Evolutionary conservation across 1,140 invertebrate species (phyloP).

Genomic region (Schlechtendalia chinensis): DNA sequence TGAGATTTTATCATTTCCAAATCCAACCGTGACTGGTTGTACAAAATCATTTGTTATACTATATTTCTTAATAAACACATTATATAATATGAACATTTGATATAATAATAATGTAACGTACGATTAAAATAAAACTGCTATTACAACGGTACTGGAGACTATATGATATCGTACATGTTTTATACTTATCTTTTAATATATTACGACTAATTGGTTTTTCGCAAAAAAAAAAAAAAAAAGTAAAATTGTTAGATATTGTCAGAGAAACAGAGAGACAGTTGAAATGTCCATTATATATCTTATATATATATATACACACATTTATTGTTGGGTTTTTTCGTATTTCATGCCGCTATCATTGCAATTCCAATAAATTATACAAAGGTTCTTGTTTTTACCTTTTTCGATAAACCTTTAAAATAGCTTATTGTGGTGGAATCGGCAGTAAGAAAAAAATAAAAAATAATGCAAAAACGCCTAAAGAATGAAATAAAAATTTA

Average conservation of each 20-base stretch:
- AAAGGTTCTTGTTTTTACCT: slow-evolving; percentile 29
- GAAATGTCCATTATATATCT: not conserved
- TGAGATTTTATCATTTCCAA: too few species aligned
- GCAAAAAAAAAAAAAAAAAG: not conserved
- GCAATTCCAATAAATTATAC: slow-evolving; percentile 40
- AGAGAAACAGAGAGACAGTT: not conserved
- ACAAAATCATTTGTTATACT: too few species aligned
- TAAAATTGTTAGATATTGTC: not conserved
- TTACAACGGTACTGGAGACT: too few species aligned
- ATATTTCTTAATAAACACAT: too few species aligned
- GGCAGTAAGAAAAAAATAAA: slow-evolving; percentile 32
- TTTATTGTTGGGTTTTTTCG: slow-evolving; percentile 6
- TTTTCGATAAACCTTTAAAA: slow-evolving; percentile 37
- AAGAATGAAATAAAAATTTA: slow-evolving; percentile 16
- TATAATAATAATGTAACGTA: too few species aligned
- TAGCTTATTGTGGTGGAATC: slow-evolving; percentile 26
- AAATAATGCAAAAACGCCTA: slow-evolving; percentile 18
- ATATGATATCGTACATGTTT: too few species aligned
- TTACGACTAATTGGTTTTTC: not conserved
- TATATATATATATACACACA: not conserved
- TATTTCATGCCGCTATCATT: not conserved
- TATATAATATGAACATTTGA: too few species aligned
- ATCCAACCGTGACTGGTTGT: too few species aligned
- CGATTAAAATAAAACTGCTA: too few species aligned
- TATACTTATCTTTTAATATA: not conserved